Evolutionary conservation across 2,797 vertebrate species (phyloP).

Genomic region (Hydrophis major): DNA sequence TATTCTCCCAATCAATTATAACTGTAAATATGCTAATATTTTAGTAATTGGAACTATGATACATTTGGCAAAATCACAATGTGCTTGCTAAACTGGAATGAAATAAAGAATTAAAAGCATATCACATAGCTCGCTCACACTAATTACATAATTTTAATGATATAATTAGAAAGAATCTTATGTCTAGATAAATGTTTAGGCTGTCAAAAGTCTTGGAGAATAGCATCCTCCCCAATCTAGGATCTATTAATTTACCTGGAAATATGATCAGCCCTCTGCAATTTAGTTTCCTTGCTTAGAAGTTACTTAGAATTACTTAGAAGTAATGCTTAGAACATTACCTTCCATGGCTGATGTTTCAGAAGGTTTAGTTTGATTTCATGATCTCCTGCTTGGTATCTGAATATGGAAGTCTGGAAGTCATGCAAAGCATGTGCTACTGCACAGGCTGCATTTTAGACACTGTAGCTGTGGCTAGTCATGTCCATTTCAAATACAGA

Average conservation of each 20-base stretch:
- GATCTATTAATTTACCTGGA: background rate
- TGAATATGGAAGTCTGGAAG: background rate
- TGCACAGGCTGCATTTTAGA: background rate
- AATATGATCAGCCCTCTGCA: background rate
- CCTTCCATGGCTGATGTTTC: background rate
- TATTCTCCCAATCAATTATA: too few species aligned
- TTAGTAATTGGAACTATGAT: background rate
- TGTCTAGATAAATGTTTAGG: background rate
- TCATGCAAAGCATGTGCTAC: background rate
- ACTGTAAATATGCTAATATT: background rate
- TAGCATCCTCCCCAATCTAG: background rate
- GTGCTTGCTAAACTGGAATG: background rate
- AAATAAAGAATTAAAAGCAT: background rate
- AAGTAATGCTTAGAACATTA: background rate
- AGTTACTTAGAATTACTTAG: background rate
- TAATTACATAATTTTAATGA: background rate
- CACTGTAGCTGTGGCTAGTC: background rate
- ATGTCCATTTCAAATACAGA: background rate
- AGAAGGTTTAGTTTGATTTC: background rate
- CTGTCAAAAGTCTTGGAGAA: background rate
- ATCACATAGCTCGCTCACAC: background rate
- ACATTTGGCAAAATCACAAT: background rate
- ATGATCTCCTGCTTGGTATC: background rate
- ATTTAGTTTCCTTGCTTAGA: background rate
- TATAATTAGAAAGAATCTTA: background rate